phyloP scores from a whole-genome alignment of 64 coral and sea anemone genomes.

The Cladopsammia gracilis region DNA sequence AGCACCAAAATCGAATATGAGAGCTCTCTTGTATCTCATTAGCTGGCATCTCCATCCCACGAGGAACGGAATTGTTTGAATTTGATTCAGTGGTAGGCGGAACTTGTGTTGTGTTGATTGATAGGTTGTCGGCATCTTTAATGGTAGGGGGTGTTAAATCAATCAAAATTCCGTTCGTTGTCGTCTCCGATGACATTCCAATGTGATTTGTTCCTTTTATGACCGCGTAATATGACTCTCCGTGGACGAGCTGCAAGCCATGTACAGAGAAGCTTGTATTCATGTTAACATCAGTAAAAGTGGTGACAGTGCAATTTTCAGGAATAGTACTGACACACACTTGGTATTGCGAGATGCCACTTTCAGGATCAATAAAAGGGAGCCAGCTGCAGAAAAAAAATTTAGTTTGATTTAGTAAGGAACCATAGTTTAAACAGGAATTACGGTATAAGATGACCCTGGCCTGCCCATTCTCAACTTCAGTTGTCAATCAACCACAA shows the following conservation, averaged over 20 bases:
- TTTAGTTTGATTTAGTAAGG: neutral
- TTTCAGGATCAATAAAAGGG: slow-evolving; percentile 75
- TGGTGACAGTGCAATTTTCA: slow-evolving; percentile 37
- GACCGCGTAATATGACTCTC: slow-evolving; percentile 63
- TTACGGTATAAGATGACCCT: too few relatives aligned
- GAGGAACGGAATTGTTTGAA: slow-evolving; percentile 5
- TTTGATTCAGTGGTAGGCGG: neutral
- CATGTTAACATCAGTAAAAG: slow-evolving; percentile 31
- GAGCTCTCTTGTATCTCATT: neutral
- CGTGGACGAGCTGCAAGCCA: slow-evolving; percentile 61
- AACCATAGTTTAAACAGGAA: too few relatives aligned
- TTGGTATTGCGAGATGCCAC: slow-evolving; percentile 69
- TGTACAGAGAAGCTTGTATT: slow-evolving; percentile 61
- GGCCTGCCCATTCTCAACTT: too few relatives aligned
- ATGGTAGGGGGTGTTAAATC: slow-evolving; percentile 69
- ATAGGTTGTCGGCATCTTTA: neutral
- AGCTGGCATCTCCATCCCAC: neutral
- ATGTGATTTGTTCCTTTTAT: slow-evolving; percentile 70
- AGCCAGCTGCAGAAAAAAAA: slow-evolving; percentile 53
- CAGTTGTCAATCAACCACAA: too few relatives aligned
- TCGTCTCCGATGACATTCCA: slow-evolving; percentile 48
- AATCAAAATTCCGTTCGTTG: slow-evolving; percentile 63
- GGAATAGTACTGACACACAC: slow-evolving; percentile 57
- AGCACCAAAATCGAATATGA: slow-evolving; percentile 75
- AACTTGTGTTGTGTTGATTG: neutral